These are phyloP conservation scores for Himantopus leucocephalus DNA, from an alignment of 2,113 vertebrate species.

Conservation along the genomic window DNA sequence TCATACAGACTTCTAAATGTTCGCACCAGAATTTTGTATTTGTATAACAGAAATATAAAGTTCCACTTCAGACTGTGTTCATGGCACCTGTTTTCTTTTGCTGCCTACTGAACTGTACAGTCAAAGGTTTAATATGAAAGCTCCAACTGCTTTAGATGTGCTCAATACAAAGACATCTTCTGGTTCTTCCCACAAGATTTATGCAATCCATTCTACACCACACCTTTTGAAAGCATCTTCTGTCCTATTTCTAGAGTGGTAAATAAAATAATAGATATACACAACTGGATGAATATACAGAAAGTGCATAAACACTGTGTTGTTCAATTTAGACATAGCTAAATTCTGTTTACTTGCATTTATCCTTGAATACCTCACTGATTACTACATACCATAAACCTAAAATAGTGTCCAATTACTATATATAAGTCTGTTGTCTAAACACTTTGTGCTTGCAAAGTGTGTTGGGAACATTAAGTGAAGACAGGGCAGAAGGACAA, in stretches of 20 bases:
- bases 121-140: background rate
- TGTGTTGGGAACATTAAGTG: background rate
- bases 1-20: background rate
- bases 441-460: background rate
- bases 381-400: background rate
- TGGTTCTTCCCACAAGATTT: background rate
- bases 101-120: background rate
- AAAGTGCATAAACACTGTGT: background rate
- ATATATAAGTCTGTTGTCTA: background rate
- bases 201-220: background rate
- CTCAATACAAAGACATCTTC: background rate
- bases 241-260: background rate
- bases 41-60: background rate
- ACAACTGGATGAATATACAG: background rate
- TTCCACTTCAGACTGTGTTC: background rate
- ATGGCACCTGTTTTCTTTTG: background rate
- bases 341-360: background rate
- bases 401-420: background rate
- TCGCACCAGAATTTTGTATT: background rate
- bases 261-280: background rate
- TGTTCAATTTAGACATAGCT: background rate
- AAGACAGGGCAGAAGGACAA: background rate
- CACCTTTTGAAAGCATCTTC: background rate
- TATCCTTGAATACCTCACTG: background rate
- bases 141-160: background rate